Conservation (phyloP, 2,888 invertebrate genomes). For the Lamellibrachia columna region DNA sequence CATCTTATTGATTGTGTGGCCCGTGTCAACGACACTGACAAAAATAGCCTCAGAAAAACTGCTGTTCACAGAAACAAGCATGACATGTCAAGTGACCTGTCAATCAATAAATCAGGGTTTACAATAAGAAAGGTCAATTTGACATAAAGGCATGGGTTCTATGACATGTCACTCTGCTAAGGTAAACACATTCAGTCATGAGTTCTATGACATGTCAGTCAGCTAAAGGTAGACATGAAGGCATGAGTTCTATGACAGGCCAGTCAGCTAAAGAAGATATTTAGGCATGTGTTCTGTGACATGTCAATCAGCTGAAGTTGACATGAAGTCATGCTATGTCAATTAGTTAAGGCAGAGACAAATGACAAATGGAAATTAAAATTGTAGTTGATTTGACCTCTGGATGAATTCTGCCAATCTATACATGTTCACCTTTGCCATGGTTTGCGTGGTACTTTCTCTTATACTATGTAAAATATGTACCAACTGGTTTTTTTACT, state of each 20-base stretch:
- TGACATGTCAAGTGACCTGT: background rate
- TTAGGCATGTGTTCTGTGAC: background rate
- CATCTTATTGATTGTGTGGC: background rate
- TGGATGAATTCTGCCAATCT: too few species aligned
- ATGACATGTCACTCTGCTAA: background rate
- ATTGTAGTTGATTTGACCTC: too few species aligned
- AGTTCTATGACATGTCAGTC: background rate
- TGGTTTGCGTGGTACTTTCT: too few species aligned
- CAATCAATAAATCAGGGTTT: background rate
- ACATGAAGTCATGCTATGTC: background rate
- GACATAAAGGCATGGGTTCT: background rate
- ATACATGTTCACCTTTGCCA: too few species aligned
- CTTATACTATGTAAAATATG: too few species aligned
- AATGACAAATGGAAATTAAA: too few species aligned
- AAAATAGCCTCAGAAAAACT: background rate
- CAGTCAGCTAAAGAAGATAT: background rate
- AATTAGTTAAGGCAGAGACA: background rate
- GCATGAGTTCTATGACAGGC: background rate
- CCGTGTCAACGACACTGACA: background rate
- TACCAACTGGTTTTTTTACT: too few species aligned
- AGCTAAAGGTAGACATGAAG: background rate
- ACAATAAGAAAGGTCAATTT: background rate
- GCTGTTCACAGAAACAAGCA: background rate
- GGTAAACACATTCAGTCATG: background rate
- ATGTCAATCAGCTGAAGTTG: background rate